These are phyloP conservation scores for Rhea americana DNA, from an alignment of 2,113 vertebrate genomes.

Conservation along the genomic window DNA sequence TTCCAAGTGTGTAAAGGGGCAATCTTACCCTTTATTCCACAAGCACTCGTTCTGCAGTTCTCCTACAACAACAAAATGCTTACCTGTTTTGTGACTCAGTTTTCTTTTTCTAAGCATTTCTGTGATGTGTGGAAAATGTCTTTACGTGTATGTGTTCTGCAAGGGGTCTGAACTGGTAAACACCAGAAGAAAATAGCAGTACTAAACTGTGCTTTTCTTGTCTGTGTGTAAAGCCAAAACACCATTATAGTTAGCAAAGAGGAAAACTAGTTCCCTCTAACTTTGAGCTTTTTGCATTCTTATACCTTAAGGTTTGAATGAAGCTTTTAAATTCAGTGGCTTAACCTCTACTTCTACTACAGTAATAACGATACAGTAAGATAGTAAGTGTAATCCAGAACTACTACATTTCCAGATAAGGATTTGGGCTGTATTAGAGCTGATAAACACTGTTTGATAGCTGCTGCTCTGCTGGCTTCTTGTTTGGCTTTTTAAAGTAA, in stretches of 20 bases:
- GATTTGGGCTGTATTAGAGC: neutral
- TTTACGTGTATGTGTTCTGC: accelerated
- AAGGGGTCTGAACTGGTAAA: neutral
- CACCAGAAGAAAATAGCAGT: neutral
- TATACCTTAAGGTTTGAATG: accelerated
- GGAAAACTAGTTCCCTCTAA: neutral
- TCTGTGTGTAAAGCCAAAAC: neutral
- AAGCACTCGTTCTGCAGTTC: neutral
- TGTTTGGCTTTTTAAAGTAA: neutral
- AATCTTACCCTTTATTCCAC: neutral
- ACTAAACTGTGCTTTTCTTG: neutral
- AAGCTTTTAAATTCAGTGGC: neutral
- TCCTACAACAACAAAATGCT: neutral
- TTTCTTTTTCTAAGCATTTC: neutral
- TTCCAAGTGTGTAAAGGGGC: neutral
- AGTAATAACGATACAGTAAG: neutral
- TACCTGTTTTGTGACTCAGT: neutral
- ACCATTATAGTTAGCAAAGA: neutral
- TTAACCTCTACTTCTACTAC: neutral
- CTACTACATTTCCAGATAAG: neutral
- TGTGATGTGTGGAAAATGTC: accelerated
- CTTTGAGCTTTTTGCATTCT: neutral
- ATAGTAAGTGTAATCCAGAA: neutral
- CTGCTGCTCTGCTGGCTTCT: neutral
- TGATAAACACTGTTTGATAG: neutral